phyloP scores from a whole-genome alignment of 2,888 invertebrate species.

The Philonicus albiceps region DNA sequence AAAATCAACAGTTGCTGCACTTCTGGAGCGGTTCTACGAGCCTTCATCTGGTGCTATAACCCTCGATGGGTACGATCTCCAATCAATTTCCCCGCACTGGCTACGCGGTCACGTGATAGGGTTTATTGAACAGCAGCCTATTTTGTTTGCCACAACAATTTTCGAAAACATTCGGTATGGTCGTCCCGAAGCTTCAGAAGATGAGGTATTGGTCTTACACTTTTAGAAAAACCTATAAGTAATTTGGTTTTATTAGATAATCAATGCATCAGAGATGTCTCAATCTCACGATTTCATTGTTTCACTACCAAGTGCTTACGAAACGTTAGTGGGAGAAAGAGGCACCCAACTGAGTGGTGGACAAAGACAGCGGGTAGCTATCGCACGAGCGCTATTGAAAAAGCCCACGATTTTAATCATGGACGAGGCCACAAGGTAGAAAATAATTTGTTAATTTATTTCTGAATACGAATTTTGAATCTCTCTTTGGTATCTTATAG shows the following conservation, averaged over 20 bases:
- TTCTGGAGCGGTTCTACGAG: constrained; percentile 80
- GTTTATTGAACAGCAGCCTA: constrained; percentile 92
- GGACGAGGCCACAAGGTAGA: constrained; percentile 94
- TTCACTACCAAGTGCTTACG: constrained; percentile 82
- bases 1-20: constrained; percentile 89
- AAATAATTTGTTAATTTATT: too few relatives aligned
- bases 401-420: constrained; percentile 86
- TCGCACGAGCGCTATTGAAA: constrained; percentile 91
- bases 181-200: constrained; percentile 72
- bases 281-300: constrained; percentile 92
- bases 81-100: constrained; percentile 73
- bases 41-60: constrained; percentile 60
- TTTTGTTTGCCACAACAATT: constrained; percentile 89
- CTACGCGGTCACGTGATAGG: constrained; percentile 84
- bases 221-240: neutral
- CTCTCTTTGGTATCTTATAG: too few relatives aligned
- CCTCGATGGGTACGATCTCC: constrained; percentile 60
- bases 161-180: constrained; percentile 96
- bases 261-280: constrained; percentile 82
- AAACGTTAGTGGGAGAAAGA: constrained; percentile 87
- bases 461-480: too few relatives aligned
- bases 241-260: constrained; percentile 57
- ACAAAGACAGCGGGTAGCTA: constrained; percentile 93
- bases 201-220: constrained; percentile 67
- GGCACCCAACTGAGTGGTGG: constrained; percentile 94